Evolutionary conservation across 2,888 invertebrate species (phyloP).

Genomic region (Neuroscelio doddi): DNA sequence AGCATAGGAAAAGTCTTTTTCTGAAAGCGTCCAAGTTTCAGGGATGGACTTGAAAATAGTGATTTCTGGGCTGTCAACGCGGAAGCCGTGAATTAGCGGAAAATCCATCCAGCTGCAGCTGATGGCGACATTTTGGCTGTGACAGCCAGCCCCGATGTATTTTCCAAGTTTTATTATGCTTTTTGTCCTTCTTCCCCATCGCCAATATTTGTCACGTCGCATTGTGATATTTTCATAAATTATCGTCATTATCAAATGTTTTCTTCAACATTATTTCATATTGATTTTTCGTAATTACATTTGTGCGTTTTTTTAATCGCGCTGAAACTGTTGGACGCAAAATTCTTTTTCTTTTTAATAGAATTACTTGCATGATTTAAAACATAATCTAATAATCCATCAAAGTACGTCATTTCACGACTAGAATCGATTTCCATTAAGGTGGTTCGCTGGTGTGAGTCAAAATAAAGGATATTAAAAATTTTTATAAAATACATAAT

Average conservation of each 20-base stretch:
- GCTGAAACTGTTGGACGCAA: no score
- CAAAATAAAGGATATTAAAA: no score
- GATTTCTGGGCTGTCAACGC: constrained; percentile 23
- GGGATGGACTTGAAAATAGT: constrained; percentile 23
- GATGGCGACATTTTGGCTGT: constrained; percentile 22
- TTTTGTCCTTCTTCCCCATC: not conserved
- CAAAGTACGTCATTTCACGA: no score
- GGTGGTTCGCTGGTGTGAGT: no score
- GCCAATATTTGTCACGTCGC: not conserved
- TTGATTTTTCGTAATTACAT: no score
- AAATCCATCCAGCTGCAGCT: constrained; percentile 24
- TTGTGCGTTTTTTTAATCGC: no score
- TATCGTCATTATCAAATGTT: not conserved
- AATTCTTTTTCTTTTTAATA: not conserved
- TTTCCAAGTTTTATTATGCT: constrained; percentile 21
- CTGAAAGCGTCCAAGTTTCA: constrained; percentile 21
- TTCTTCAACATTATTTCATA: not conserved
- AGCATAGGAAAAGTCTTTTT: constrained; percentile 15
- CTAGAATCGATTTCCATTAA: no score
- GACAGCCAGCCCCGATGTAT: constrained; percentile 14
- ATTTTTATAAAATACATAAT: no score
- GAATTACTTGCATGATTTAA: not conserved
- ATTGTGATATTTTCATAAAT: not conserved
- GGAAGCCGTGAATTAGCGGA: constrained; percentile 20
- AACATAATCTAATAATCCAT: no score